Percentiles rank a stretch among this genome's conserved stretches.
phyloP scores from a whole-genome alignment of 92 coral and sea anemone species.

The Epizoanthus fatuus region DNA sequence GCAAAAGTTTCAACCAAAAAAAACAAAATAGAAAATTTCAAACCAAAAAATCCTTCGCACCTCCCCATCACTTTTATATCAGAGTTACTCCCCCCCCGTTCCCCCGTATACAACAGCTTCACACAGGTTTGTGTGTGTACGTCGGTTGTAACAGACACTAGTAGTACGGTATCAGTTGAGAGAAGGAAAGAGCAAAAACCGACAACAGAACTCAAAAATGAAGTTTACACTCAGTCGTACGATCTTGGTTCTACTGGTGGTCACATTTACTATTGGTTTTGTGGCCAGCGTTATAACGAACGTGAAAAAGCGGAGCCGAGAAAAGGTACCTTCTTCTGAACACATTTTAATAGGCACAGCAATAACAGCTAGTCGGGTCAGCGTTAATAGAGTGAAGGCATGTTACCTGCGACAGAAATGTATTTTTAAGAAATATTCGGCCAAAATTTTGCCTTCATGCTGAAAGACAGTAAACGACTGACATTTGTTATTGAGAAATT shows the following conservation, averaged over 20 bases:
- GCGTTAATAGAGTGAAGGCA: background rate
- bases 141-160: background rate
- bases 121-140: background rate
- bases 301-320: background rate
- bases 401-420: no score
- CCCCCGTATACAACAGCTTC: background rate
- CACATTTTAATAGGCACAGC: background rate
- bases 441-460: no score
- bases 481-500: no score
- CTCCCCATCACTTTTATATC: no score
- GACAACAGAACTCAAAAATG: conserved; percentile 11
- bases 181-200: background rate
- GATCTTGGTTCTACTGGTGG: conserved; percentile 9
- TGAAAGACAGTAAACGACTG: no score
- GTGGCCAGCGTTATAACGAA: conserved; percentile 1
- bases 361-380: no score
- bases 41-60: no score
- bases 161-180: background rate
- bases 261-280: conserved; percentile 1
- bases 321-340: conserved; percentile 6
- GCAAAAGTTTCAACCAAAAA: no score
- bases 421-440: no score
- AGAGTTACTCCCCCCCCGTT: no score
- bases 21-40: no score
- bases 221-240: background rate